phyloP scores from a whole-genome alignment of 2,113 vertebrate species.

The Poicephalus gulielmi region DNA sequence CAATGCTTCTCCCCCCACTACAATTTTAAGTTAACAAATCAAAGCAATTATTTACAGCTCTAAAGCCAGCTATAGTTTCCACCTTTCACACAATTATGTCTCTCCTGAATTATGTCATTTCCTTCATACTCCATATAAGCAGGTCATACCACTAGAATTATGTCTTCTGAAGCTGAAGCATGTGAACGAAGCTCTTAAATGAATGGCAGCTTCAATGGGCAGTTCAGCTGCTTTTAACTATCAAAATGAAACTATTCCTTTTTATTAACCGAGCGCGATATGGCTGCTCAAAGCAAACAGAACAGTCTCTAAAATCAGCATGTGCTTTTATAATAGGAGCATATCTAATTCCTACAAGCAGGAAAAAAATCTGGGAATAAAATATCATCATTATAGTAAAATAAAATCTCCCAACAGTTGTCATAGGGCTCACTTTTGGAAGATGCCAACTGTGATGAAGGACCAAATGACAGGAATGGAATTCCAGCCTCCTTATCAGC shows the following conservation, averaged over 20 bases:
- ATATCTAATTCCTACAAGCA: neutral
- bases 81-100: neutral
- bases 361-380: neutral
- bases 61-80: conserved; percentile 6
- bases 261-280: neutral
- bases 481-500: neutral
- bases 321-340: neutral
- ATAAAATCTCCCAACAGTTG: neutral
- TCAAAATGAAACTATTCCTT: neutral
- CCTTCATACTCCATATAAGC: neutral
- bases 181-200: neutral
- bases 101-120: conserved; percentile 21
- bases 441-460: neutral
- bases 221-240: neutral
- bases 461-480: neutral
- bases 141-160: neutral
- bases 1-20: neutral
- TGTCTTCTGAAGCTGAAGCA: neutral
- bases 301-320: neutral
- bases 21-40: conserved; percentile 23
- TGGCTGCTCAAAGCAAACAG: neutral
- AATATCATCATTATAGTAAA: neutral
- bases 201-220: neutral
- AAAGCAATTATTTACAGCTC: conserved; percentile 1
- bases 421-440: neutral